Conservation (phyloP, 2,888 invertebrate species). For the Rhaphigaster nebulosa region DNA sequence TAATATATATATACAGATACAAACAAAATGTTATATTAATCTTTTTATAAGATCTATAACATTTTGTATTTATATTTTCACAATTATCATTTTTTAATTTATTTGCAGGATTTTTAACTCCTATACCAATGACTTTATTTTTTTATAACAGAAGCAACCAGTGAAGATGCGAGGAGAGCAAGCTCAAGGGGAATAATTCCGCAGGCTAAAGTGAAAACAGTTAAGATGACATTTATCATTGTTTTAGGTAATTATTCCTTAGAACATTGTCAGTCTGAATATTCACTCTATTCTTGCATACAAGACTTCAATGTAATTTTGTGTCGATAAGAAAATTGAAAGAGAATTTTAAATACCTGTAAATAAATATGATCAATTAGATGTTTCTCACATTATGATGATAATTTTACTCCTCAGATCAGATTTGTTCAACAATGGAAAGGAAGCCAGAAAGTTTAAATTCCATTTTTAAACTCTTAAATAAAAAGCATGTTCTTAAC, state of each 20-base stretch:
- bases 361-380: too few relatives aligned
- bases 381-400: too few relatives aligned
- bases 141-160: constrained; percentile 63
- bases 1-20: too few relatives aligned
- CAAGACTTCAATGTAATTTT: too few relatives aligned
- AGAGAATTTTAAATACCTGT: too few relatives aligned
- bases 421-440: too few relatives aligned
- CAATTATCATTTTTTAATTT: neutral
- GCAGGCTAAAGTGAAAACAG: constrained; percentile 95
- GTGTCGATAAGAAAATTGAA: too few relatives aligned
- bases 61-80: neutral
- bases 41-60: neutral
- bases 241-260: constrained; percentile 82
- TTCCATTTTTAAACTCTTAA: too few relatives aligned
- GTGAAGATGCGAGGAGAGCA: constrained; percentile 77
- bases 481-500: too few relatives aligned
- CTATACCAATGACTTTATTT: neutral
- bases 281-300: neutral
- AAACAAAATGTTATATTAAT: constrained; percentile 2
- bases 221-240: constrained; percentile 97
- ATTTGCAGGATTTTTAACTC: neutral
- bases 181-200: constrained; percentile 95
- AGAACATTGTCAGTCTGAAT: neutral
- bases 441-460: too few relatives aligned
- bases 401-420: too few relatives aligned